Conservation (phyloP, 2,888 invertebrate species). For the Leptinotarsa juncta region DNA sequence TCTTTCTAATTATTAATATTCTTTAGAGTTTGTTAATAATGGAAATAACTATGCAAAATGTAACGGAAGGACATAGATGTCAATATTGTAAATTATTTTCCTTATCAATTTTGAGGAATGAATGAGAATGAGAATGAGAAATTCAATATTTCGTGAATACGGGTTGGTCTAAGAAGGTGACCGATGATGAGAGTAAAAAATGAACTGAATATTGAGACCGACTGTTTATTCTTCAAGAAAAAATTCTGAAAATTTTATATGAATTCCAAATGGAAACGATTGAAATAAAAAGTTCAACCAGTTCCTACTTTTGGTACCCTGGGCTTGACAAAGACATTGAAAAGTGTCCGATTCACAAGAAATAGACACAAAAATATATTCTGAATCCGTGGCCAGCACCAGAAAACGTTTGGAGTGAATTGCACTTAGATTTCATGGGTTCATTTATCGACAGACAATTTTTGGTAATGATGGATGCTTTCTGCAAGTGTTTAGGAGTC, state of each 20-base stretch:
- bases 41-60: background rate
- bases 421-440: conserved; percentile 47
- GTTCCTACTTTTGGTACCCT: conserved; percentile 50
- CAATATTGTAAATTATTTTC: no score
- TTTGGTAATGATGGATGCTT: conserved; percentile 42
- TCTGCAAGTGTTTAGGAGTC: conserved; percentile 47
- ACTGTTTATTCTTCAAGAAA: conserved; percentile 35
- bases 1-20: background rate
- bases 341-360: background rate
- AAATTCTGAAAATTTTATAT: conserved; percentile 33
- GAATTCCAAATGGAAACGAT: conserved; percentile 50
- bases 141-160: no score
- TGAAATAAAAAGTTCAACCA: conserved; percentile 48
- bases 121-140: no score
- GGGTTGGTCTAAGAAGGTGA: no score
- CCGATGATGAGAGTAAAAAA: conserved; percentile 23
- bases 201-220: conserved; percentile 37
- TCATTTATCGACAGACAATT: conserved; percentile 37
- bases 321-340: conserved; percentile 48
- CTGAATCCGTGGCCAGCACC: conserved; percentile 42
- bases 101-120: no score
- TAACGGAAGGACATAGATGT: no score
- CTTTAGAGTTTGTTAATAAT: background rate
- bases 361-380: conserved; percentile 16
- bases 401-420: conserved; percentile 37